Base-by-base conservation (phyloP, 1,140 invertebrate species). In the Euura saliciscinereae region DNA sequence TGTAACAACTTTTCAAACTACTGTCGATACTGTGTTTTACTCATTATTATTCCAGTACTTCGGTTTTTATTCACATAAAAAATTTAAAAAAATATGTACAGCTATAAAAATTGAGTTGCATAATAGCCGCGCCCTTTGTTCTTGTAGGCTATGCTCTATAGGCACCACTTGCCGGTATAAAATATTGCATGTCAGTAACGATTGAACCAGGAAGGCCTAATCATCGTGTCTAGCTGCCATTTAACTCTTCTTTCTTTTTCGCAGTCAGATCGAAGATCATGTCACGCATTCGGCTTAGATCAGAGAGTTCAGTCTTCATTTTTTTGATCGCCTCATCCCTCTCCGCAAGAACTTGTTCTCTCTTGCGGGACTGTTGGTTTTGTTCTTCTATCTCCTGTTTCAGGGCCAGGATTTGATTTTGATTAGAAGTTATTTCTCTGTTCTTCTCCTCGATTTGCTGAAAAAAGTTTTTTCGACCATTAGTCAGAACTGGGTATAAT, bases 201-300 rank as follows among this genome's bases (percentile, higher is more conserved):
- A 28, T 28, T 28, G 28, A 28, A 28, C 28, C 28, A 28, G 28
- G 28, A 28, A 28, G 28, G 28, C 28, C 28, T 11, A 65, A 45
- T 46, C 66, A 44, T 42, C 65, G 45, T 45, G n/a, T 5, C 67
- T 67, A 59, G n/a, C 73, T 80, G 46, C 73, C 59, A 65, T 59
- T 75, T 51, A 80, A 65, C 44, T 80, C 79, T 65, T 81, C 80
- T 46, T 84, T 85, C 65, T 84, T 84, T 66, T 83, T 82, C 6
- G 83, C 82, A 66, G 84, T 85, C 43, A 85, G 73, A 44, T 84
- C 78, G 28, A 83, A 83, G 6, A 85, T 85, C 81, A 83, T 84
- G 65, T 85, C 83, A n/a, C 83, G 72, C 84, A 85, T 85, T 44
- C 81, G 78, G 71, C 80, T 83, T 8, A 86, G 72, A 65, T 84